Evolutionary conservation across 2,113 vertebrate genomes (phyloP).

Genomic region (Apodemus speciosus): DNA sequence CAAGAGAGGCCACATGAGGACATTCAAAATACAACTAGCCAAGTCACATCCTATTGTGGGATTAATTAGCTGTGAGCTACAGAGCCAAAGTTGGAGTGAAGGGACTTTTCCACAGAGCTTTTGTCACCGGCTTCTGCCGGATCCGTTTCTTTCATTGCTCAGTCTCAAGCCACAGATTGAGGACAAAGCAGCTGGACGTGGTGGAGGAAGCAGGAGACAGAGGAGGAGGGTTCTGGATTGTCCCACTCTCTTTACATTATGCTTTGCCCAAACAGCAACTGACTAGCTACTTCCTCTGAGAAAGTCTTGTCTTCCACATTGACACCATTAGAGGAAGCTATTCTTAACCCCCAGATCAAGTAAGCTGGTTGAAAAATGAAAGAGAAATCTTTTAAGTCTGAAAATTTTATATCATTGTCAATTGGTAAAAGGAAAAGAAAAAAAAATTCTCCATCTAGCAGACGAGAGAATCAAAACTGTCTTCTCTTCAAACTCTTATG

Average conservation of each 20-base stretch:
- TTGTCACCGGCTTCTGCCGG: slow-evolving; percentile 68
- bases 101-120: slow-evolving; percentile 72
- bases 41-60: slow-evolving; percentile 78
- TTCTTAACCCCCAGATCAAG: slow-evolving; percentile 76
- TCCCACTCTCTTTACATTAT: slow-evolving; percentile 68
- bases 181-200: slow-evolving; percentile 61
- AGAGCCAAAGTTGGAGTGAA: slow-evolving; percentile 52
- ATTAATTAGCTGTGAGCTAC: slow-evolving; percentile 78
- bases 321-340: slow-evolving; percentile 76
- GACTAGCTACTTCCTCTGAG: slow-evolving; percentile 67
- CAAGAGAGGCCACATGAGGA: slow-evolving; percentile 75
- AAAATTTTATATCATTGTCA: slow-evolving; percentile 76
- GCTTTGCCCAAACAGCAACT: slow-evolving; percentile 56
- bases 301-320: slow-evolving; percentile 67
- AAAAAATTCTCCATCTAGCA: slow-evolving; percentile 58
- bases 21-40: slow-evolving; percentile 78
- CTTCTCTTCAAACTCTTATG: slow-evolving; percentile 62
- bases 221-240: slow-evolving; percentile 72
- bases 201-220: slow-evolving; percentile 69
- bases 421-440: slow-evolving; percentile 61
- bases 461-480: not conserved
- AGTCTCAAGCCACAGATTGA: slow-evolving; percentile 51
- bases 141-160: slow-evolving; percentile 44
- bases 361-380: slow-evolving; percentile 71
- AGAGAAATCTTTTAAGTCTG: slow-evolving; percentile 73